These are phyloP conservation scores for Miltochrista miniata DNA, from an alignment of 2,888 invertebrate species.

Conservation along the genomic window DNA sequence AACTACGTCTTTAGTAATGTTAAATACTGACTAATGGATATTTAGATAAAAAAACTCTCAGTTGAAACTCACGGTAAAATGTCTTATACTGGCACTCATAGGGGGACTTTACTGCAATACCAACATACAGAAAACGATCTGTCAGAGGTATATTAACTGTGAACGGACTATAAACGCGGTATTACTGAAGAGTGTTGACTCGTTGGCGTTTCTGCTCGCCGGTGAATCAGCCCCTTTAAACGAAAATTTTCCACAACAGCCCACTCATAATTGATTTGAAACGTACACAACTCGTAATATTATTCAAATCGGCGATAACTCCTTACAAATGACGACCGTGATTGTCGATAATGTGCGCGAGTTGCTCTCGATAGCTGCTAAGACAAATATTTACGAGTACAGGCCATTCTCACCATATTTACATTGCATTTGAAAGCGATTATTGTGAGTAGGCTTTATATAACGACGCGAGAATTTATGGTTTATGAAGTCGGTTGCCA, in stretches of 20 bases:
- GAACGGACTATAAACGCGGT: no score
- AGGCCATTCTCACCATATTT: slow-evolving; percentile 6
- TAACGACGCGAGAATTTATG: slow-evolving; percentile 1
- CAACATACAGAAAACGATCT: no score
- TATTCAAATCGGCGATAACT: slow-evolving; percentile 59
- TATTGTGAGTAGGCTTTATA: slow-evolving; percentile 19
- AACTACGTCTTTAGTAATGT: no score
- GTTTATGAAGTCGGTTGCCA: background rate
- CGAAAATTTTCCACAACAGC: slow-evolving; percentile 37
- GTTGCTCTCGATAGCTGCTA: slow-evolving; percentile 30
- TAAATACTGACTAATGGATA: no score
- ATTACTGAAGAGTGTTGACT: no score
- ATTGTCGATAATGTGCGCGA: slow-evolving; percentile 50
- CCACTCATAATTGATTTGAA: slow-evolving; percentile 39
- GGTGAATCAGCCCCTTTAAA: background rate
- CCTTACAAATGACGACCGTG: slow-evolving; percentile 56
- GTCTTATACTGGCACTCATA: no score
- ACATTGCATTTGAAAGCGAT: slow-evolving; percentile 2
- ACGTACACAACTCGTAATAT: slow-evolving; percentile 41
- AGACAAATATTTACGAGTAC: slow-evolving; percentile 36
- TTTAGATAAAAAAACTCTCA: no score
- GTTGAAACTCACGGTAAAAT: no score
- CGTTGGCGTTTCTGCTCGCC: no score
- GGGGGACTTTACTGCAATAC: no score
- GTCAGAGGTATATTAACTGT: no score